A percentile compares a stretch with the other conserved stretches of the same genome.
These are phyloP conservation scores for Raja brachyura DNA, from an alignment of 2,113 vertebrate genomes.

Conservation along the genomic window DNA sequence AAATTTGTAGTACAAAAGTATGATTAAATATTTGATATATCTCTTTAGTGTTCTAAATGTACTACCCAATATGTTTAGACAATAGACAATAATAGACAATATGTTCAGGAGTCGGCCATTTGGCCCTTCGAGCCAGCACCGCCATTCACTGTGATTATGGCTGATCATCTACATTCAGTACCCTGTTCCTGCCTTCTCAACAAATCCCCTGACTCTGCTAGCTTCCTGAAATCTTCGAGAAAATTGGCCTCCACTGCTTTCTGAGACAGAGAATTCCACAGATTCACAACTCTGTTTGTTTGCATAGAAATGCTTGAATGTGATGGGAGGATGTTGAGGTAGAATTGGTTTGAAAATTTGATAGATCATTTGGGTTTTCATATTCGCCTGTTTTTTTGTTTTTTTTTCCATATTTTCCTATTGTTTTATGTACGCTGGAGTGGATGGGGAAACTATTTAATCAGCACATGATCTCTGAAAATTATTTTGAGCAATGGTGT, in stretches of 20 bases:
- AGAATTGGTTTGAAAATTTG: background rate
- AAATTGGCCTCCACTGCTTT: no score
- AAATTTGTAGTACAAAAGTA: background rate
- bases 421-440: background rate
- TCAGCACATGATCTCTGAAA: background rate
- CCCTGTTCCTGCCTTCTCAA: no score
- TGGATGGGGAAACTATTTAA: background rate
- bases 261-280: no score
- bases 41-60: background rate
- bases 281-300: background rate
- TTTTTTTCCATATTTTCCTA: background rate
- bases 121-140: no score
- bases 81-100: no score
- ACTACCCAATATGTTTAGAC: background rate
- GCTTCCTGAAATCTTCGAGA: no score
- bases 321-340: background rate
- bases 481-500: background rate
- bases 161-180: no score
- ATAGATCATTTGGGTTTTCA: no score
- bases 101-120: no score
- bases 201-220: no score
- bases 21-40: background rate
- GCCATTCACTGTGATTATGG: no score
- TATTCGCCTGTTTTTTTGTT: background rate
- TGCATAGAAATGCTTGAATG: background rate